These are phyloP conservation scores for Plebejus melissa DNA, from an alignment of 2,888 invertebrate genomes.

Conservation along the genomic window DNA sequence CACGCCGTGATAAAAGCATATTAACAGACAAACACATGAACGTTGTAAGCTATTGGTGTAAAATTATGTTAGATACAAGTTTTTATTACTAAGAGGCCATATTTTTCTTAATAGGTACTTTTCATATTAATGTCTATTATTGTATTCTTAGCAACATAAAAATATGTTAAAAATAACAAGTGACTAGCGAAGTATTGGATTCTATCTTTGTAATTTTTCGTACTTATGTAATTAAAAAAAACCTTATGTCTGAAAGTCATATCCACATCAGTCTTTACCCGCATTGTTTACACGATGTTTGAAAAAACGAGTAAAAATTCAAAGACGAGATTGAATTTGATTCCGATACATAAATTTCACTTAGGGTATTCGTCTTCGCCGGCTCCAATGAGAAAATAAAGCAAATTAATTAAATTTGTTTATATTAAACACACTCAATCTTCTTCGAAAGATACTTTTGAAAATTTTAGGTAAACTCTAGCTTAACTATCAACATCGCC, in stretches of 20 bases:
- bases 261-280: conserved; percentile 52
- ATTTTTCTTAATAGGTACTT: too few relatives aligned
- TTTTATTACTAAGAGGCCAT: background rate
- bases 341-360: conserved; percentile 79
- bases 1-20: background rate
- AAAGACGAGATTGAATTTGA: conserved; percentile 77
- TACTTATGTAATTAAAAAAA: background rate
- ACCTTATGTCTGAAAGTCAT: conserved; percentile 34
- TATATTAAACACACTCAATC: conserved; percentile 65
- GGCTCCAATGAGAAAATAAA: conserved; percentile 62
- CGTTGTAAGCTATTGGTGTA: background rate
- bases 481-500: background rate
- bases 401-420: conserved; percentile 57
- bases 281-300: conserved; percentile 54
- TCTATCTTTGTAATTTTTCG: background rate
- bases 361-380: conserved; percentile 74
- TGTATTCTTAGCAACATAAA: too few relatives aligned
- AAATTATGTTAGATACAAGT: too few relatives aligned
- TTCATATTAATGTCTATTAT: too few relatives aligned
- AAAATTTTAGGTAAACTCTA: background rate
- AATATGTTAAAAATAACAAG: too few relatives aligned
- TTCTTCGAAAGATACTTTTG: conserved; percentile 44
- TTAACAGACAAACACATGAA: too few relatives aligned
- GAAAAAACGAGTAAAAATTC: conserved; percentile 74
- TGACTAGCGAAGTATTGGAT: too few relatives aligned